Conservation (phyloP, 2,888 invertebrate species). For the Phaedon cochleariae region DNA sequence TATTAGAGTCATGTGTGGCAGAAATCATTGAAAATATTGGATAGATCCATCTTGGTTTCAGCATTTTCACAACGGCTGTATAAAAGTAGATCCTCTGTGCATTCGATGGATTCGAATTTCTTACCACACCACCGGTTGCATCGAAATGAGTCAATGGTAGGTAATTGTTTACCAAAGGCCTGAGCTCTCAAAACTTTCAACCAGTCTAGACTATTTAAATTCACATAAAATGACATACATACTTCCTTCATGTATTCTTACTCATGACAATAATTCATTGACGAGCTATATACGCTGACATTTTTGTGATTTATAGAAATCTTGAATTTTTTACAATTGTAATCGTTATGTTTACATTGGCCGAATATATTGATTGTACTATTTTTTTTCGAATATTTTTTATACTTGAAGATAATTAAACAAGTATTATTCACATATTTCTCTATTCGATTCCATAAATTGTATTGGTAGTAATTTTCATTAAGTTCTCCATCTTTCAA, state of each 20-base stretch:
- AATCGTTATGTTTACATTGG: not conserved
- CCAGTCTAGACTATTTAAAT: constrained; percentile 31
- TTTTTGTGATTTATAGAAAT: not conserved
- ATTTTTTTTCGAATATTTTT: not conserved
- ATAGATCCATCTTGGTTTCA: constrained; percentile 13
- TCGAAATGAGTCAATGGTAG: constrained; percentile 31
- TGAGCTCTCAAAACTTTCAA: constrained; percentile 17
- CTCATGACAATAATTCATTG: not conserved
- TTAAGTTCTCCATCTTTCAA: too few species aligned
- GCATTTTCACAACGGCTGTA: constrained; percentile 13
- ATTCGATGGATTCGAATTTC: constrained; percentile 11
- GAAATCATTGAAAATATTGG: constrained; percentile 24
- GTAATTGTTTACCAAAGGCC: not conserved
- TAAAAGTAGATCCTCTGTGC: constrained; percentile 25
- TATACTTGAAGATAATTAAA: not conserved
- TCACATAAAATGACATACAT: constrained; percentile 29
- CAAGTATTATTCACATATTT: not conserved
- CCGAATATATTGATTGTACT: not conserved
- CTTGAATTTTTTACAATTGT: not conserved
- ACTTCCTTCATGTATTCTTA: constrained; percentile 32
- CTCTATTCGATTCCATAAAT: not conserved
- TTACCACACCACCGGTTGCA: constrained; percentile 32
- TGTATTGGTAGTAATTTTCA: not conserved
- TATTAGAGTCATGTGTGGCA: constrained; percentile 20
- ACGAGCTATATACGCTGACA: too few species aligned